Evolutionary conservation across 1,140 invertebrate genomes (phyloP).

Genomic region (Agrilus planipennis): DNA sequence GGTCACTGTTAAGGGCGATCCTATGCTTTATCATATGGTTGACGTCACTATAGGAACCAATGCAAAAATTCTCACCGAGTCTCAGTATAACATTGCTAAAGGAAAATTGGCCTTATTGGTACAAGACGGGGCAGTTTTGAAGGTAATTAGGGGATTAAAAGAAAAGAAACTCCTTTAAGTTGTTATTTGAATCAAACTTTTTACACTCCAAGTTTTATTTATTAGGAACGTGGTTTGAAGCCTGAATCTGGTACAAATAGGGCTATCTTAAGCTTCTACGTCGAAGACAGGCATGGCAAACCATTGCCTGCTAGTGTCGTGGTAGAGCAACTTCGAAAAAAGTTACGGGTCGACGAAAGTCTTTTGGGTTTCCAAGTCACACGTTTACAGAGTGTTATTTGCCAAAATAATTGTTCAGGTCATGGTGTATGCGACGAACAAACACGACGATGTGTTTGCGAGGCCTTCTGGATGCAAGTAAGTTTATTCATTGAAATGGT

Average conservation of each 20-base stretch:
- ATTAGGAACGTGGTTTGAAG: conserved; percentile 27
- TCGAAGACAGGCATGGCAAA: conserved; percentile 27
- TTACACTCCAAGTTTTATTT: background rate
- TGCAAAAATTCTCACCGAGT: conserved; percentile 58
- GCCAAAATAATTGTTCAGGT: conserved; percentile 87
- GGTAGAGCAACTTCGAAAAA: conserved; percentile 43
- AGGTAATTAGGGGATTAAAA: conserved; percentile 15
- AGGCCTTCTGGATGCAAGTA: conserved; percentile 92
- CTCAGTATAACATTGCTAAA: conserved; percentile 60
- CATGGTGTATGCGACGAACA: conserved; percentile 81
- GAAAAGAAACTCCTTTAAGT: no score
- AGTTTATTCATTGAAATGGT: conserved; percentile 9
- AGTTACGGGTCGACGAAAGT: conserved; percentile 54
- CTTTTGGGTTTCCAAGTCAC: conserved; percentile 63
- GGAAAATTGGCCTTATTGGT: conserved; percentile 57
- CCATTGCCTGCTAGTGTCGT: conserved; percentile 28
- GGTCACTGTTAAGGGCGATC: conserved; percentile 74
- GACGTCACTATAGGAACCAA: conserved; percentile 68
- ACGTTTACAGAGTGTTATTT: conserved; percentile 68
- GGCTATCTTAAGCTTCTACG: conserved; percentile 50
- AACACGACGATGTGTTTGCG: conserved; percentile 75
- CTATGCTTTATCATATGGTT: conserved; percentile 59
- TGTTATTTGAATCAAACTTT: no score
- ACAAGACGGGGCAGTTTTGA: conserved; percentile 36
- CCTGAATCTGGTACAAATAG: conserved; percentile 37